Evolutionary conservation across 2,113 vertebrate species (phyloP).

Genomic region (Pseudorectes ferrugineus): DNA sequence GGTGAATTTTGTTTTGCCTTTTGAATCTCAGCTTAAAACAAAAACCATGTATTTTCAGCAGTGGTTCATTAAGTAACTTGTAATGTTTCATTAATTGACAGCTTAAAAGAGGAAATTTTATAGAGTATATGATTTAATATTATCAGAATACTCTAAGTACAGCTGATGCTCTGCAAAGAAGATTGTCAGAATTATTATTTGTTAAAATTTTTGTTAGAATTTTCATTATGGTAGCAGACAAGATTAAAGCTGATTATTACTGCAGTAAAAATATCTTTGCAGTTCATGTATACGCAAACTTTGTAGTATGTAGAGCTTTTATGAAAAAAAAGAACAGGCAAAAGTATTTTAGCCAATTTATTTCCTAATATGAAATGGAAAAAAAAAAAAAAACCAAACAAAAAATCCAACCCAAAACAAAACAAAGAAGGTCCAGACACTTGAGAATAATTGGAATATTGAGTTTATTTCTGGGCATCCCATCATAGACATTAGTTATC

Average conservation of each 20-base stretch:
- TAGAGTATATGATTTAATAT: not conserved
- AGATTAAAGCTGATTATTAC: not conserved
- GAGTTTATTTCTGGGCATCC: slow-evolving; percentile 5
- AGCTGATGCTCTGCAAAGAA: not conserved
- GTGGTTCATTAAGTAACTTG: not conserved
- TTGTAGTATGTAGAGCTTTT: not conserved
- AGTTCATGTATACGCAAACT: not conserved
- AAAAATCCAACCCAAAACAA: not conserved
- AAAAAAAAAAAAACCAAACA: not conserved
- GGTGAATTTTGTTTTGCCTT: not conserved
- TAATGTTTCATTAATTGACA: not conserved
- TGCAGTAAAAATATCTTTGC: not conserved
- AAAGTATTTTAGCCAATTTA: not conserved
- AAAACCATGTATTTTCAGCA: not conserved
- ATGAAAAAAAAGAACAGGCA: not conserved
- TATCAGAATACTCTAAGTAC: not conserved
- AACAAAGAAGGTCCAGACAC: not conserved
- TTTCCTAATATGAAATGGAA: not conserved
- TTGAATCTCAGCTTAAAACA: not conserved
- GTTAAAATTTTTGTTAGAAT: not conserved
- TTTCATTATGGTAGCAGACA: not conserved
- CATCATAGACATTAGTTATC: not conserved
- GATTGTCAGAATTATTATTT: not conserved
- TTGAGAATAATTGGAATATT: slow-evolving; percentile 2
- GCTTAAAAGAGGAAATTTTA: not conserved